These are phyloP conservation scores for Pollenia griseotomentosa DNA, from an alignment of 2,888 invertebrate genomes.

Conservation along the genomic window DNA sequence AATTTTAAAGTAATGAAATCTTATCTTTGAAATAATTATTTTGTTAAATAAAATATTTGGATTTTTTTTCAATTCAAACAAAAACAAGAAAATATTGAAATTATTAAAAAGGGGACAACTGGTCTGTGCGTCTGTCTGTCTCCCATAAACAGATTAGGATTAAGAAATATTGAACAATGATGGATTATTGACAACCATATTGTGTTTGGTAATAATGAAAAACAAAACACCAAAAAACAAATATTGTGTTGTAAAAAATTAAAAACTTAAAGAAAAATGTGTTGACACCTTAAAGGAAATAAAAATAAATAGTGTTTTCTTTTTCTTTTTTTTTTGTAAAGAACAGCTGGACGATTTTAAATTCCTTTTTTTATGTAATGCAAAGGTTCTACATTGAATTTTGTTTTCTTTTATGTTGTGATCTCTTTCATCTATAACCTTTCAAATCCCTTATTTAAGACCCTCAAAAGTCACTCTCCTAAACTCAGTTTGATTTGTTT, in stretches of 20 bases:
- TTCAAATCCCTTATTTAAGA: too few relatives aligned
- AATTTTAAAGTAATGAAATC: conserved; percentile 33
- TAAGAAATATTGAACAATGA: conserved; percentile 54
- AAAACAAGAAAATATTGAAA: not conserved
- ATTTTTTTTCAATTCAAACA: conserved; percentile 4
- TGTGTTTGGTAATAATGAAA: not conserved
- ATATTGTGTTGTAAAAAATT: not conserved
- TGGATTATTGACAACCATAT: conserved; percentile 44
- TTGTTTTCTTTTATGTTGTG: not conserved
- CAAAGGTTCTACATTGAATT: too few relatives aligned
- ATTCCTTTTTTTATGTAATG: not conserved
- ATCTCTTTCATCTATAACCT: not conserved
- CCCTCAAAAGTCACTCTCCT: too few relatives aligned
- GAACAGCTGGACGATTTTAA: not conserved
- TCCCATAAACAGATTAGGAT: conserved; percentile 41
- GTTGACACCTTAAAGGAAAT: conserved; percentile 37
- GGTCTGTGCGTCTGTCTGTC: conserved; percentile 37
- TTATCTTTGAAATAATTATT: conserved; percentile 55
- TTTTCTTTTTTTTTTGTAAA: not conserved
- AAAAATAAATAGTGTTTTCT: not conserved
- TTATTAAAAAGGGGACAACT: conserved; percentile 16
- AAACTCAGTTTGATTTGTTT: not conserved
- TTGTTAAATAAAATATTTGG: conserved; percentile 30
- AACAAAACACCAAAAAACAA: conserved; percentile 1
- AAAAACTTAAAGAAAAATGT: not conserved